Evolutionary conservation across 2,113 vertebrate genomes (phyloP).

Genomic region (Jacana jacana): DNA sequence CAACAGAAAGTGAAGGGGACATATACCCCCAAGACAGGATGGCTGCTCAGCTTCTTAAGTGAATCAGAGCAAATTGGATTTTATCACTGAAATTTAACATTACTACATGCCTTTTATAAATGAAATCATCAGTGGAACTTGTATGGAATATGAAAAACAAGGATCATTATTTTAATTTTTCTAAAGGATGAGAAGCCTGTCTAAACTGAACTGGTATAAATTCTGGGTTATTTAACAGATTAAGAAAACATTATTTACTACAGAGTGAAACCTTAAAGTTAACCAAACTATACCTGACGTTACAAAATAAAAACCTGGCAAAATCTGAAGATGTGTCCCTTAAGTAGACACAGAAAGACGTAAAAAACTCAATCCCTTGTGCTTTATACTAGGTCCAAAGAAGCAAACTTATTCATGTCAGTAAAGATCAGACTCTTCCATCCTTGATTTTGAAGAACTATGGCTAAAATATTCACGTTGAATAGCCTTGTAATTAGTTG

Average conservation of each 20-base stretch:
- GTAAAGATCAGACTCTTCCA: not conserved
- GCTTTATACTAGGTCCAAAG: not conserved
- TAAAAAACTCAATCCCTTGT: not conserved
- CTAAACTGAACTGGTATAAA: not conserved
- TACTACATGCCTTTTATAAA: not conserved
- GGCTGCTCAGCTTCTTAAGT: not conserved
- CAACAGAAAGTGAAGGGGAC: not conserved
- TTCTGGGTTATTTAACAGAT: not conserved
- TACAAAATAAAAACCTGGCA: not conserved
- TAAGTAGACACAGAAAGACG: fast-evolving
- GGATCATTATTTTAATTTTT: not conserved
- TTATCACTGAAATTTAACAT: not conserved
- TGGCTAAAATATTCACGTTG: not conserved
- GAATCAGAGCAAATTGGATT: not conserved
- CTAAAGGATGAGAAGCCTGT: not conserved
- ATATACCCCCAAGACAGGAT: not conserved
- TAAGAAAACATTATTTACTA: not conserved
- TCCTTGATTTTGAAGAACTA: not conserved
- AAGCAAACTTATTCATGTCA: not conserved
- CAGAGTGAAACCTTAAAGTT: not conserved
- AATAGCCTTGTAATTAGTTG: not conserved
- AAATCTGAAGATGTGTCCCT: not conserved
- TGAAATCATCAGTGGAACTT: not conserved
- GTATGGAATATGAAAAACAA: not conserved
- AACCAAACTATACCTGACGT: not conserved